phyloP scores from a whole-genome alignment of 2,888 invertebrate genomes.

The Ophion obscuratus region DNA sequence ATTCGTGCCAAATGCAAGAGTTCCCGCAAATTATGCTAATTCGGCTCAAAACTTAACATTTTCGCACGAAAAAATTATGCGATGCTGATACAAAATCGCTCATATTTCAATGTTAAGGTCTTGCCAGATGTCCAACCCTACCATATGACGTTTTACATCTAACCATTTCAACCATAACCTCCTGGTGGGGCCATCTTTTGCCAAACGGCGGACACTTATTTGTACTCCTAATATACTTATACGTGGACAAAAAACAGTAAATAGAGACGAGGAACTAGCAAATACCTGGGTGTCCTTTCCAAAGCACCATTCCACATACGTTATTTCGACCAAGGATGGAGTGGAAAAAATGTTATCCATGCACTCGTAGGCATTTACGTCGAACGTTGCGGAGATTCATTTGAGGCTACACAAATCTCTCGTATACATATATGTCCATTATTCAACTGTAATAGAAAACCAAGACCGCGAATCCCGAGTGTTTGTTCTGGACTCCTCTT shows the following conservation, averaged over 20 bases:
- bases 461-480: conserved; percentile 46
- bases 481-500: neutral
- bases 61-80: too few relatives aligned
- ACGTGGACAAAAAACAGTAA: neutral
- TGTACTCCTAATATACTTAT: too few relatives aligned
- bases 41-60: too few relatives aligned
- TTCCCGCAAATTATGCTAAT: too few relatives aligned
- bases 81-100: too few relatives aligned
- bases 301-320: conserved; percentile 16
- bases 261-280: neutral
- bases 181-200: too few relatives aligned
- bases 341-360: neutral
- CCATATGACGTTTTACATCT: too few relatives aligned
- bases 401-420: conserved; percentile 18
- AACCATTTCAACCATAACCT: too few relatives aligned
- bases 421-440: conserved; percentile 5
- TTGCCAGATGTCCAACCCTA: too few relatives aligned
- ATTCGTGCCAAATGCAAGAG: too few relatives aligned
- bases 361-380: conserved; percentile 15
- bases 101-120: too few relatives aligned
- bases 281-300: neutral
- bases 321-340: conserved; percentile 16
- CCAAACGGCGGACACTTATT: too few relatives aligned
- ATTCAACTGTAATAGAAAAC: conserved; percentile 55
- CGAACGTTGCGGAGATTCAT: conserved; percentile 22